Percentiles rank a stretch among this genome's conserved stretches.
phyloP scores from a whole-genome alignment of 2,113 vertebrate species.

The Oryzias javanicus region DNA sequence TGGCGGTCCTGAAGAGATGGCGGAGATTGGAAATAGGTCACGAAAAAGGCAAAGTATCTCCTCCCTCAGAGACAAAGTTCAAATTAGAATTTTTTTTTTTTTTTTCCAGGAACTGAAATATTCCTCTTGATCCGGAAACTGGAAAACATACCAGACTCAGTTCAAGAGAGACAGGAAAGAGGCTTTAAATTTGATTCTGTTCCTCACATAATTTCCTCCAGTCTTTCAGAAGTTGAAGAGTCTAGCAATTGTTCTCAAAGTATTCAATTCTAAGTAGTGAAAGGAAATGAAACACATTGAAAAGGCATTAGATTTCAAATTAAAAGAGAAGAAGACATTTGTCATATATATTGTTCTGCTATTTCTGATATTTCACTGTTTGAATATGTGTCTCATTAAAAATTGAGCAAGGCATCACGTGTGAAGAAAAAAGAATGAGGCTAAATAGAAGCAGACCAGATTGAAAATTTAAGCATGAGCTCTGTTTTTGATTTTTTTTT shows the following conservation, averaged over 20 bases:
- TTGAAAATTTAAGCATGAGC: slow-evolving; percentile 17
- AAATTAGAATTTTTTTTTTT: slow-evolving; percentile 45
- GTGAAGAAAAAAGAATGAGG: slow-evolving; percentile 1
- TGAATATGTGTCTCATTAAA: slow-evolving; percentile 12
- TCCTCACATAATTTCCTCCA: slow-evolving; percentile 36
- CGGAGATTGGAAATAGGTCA: slow-evolving; percentile 59
- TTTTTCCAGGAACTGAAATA: slow-evolving; percentile 27
- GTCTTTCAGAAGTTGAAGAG: slow-evolving; percentile 17
- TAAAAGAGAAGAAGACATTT: slow-evolving; percentile 11
- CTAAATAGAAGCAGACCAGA: slow-evolving; percentile 1
- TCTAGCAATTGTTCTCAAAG: not conserved
- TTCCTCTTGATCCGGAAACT: slow-evolving; percentile 41
- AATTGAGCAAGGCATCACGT: not conserved
- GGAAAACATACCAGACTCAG: slow-evolving; percentile 32
- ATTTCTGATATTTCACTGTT: slow-evolving; percentile 14
- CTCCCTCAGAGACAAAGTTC: slow-evolving; percentile 35
- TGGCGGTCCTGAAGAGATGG: slow-evolving; percentile 45
- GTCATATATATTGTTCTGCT: slow-evolving; percentile 18
- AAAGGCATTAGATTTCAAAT: slow-evolving; percentile 6
- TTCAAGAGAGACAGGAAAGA: slow-evolving; percentile 8
- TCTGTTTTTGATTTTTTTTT: no score
- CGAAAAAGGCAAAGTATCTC: slow-evolving; percentile 30
- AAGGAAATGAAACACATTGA: not conserved
- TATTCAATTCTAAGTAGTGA: not conserved
- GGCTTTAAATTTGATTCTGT: slow-evolving; percentile 3